Percentiles rank a stretch among this genome's conserved stretches.
Conservation (phyloP, 2,113 vertebrate genomes). For the Gorsachius goisagi region DNA sequence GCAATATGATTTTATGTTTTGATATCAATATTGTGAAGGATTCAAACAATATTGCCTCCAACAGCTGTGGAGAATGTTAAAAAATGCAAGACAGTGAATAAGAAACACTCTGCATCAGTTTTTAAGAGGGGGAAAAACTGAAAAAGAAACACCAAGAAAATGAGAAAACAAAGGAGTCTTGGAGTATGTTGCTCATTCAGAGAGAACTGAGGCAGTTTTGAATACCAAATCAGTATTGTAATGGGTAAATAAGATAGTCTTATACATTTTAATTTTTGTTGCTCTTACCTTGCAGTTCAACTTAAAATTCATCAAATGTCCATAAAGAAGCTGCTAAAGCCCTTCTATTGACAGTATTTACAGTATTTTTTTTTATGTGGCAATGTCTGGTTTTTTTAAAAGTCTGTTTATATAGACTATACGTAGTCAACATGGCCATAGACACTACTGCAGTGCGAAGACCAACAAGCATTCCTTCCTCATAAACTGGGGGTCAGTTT, state of each 20-base stretch:
- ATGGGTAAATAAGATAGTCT: neutral
- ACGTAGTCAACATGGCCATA: neutral
- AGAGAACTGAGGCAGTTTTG: neutral
- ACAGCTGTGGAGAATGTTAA: neutral
- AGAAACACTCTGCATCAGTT: neutral
- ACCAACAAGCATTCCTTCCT: neutral
- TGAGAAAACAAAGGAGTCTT: neutral
- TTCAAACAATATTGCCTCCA: neutral
- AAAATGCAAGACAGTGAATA: neutral
- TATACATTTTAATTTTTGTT: neutral
- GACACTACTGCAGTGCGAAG: neutral
- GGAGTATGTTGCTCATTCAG: neutral
- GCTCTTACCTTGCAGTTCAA: neutral
- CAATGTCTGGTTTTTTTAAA: neutral
- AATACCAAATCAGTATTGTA: neutral
- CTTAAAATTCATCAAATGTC: neutral
- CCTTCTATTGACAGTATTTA: neutral
- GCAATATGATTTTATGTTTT: neutral
- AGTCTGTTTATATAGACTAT: neutral
- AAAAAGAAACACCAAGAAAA: neutral
- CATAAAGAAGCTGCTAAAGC: neutral
- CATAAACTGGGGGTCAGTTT: neutral
- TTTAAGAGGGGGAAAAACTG: neutral
- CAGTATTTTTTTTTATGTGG: neutral
- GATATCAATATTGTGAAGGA: neutral